Evolutionary conservation across 2,113 vertebrate species (phyloP), one percentile per base, ranked within the genome.

Genomic region (Peromyscus maniculatus): DNA sequence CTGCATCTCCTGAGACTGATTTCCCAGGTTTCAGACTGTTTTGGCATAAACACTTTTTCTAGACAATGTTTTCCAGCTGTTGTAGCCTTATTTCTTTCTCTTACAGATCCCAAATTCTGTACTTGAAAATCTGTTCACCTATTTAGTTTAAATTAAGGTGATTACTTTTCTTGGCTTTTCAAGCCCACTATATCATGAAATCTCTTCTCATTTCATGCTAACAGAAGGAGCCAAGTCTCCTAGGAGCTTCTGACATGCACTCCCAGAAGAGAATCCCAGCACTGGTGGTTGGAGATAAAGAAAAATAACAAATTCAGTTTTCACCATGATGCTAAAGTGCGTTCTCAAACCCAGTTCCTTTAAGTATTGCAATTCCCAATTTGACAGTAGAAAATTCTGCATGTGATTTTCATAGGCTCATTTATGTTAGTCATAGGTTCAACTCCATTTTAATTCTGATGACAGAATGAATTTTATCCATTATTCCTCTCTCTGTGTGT

Each of bases 81-180:
- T 64, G 0, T 74, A 72, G 46, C 96, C 39, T 92, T 66, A 46
- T 72, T 72, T 89, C 24, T 91, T 5, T 90, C 26, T 82, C 80
- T 72, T 28, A 66, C 3, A 89, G 79, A 55, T 16, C 33, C 79
- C 43, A 89, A 72, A 33, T 79, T 87, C 67, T 87, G 7, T 55
- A 59, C 49, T 96, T 93, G 69, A 87, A 96, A 95, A 84, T 92
- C 62, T 95, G 28, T 87, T 96, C 46, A 83, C 10, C 7, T 86
- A 21, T 62, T 92, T 93, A 49, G 77, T 93, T 64, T 91, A 93
- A 93, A 96, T 83, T 83, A 95, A 94, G 74, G 21, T 28, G 43
- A 66, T 57, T 89, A 12, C 46, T 96, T 87, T 91, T 59, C n/a
- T 87, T 96, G 74, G 1, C 33, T 93, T 86, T 95, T 83, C 31